Evolutionary conservation across 2,888 invertebrate species (phyloP).

Genomic region (Acrocera orbiculus): DNA sequence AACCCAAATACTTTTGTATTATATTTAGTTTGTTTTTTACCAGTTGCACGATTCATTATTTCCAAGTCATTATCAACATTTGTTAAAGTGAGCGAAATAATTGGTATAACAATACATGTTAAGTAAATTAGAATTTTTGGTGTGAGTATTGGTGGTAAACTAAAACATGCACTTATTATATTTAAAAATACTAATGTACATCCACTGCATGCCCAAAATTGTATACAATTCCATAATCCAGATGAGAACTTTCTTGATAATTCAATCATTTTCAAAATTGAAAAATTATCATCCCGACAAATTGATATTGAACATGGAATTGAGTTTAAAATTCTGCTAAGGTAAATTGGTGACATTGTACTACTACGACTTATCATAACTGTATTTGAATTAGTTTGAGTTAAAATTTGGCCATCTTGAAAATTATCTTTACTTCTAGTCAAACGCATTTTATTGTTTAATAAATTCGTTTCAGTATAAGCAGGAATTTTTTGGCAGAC

Average conservation of each 20-base stretch:
- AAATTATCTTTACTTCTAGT: constrained; percentile 8
- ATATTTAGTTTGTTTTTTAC: constrained; percentile 54
- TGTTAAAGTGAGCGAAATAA: constrained; percentile 63
- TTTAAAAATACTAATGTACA: constrained; percentile 36
- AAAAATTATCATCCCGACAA: constrained; percentile 32
- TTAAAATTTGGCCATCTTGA: too few relatives aligned
- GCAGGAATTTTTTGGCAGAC: constrained; percentile 32
- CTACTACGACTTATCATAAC: constrained; percentile 25
- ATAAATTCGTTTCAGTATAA: constrained; percentile 27
- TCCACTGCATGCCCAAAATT: constrained; percentile 32
- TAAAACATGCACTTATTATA: constrained; percentile 39
- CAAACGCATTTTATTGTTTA: constrained; percentile 21
- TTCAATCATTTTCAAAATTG: constrained; percentile 29
- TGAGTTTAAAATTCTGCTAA: constrained; percentile 68
- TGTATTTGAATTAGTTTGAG: constrained; percentile 7
- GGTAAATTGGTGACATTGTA: constrained; percentile 50
- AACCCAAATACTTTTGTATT: constrained; percentile 55
- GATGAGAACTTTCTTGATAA: constrained; percentile 29
- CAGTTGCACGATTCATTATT: constrained; percentile 72
- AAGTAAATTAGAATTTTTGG: constrained; percentile 58
- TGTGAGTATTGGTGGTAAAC: constrained; percentile 56
- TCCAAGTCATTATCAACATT: constrained; percentile 60
- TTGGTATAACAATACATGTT: constrained; percentile 49
- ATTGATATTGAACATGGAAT: constrained; percentile 77
- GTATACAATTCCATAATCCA: constrained; percentile 32